Evolutionary conservation across 2,888 invertebrate species (phyloP).

Genomic region (Panopea generosa): DNA sequence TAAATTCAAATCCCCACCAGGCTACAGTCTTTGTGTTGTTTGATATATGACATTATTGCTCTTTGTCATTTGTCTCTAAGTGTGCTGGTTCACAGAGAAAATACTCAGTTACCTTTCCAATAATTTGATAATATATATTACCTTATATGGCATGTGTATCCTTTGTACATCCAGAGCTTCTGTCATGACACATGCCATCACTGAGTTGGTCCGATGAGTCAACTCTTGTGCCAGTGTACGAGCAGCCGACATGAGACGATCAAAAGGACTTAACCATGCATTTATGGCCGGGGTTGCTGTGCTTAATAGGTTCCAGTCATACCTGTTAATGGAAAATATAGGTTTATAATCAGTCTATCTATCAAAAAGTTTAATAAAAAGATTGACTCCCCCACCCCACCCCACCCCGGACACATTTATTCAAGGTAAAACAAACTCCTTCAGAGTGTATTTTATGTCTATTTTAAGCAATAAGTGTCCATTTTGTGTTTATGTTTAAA

Average conservation of each 20-base stretch:
- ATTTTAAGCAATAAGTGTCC: no score
- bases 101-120: neutral
- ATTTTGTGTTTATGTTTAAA: no score
- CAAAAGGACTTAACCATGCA: slow-evolving; percentile 99
- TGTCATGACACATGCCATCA: slow-evolving; percentile 97
- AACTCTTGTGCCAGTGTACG: slow-evolving; percentile 92
- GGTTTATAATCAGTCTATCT: no score
- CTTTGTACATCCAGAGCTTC: slow-evolving; percentile 94
- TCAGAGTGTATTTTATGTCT: no score
- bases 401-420: no score
- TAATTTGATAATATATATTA: slow-evolving; percentile 85
- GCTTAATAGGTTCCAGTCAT: slow-evolving; percentile 98
- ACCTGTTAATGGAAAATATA: slow-evolving; percentile 85
- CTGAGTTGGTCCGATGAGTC: slow-evolving; percentile 87
- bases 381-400: no score
- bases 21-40: no score
- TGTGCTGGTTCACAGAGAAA: neutral
- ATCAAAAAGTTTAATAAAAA: no score
- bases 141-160: slow-evolving; percentile 92
- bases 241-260: slow-evolving; percentile 94
- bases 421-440: no score
- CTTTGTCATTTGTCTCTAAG: no score
- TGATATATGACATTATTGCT: no score
- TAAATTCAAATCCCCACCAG: no score
- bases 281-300: slow-evolving; percentile 98